Percentiles rank a stretch among this genome's conserved stretches.
Conservation (phyloP, 2,888 invertebrate genomes). For the Patella caerulea region DNA sequence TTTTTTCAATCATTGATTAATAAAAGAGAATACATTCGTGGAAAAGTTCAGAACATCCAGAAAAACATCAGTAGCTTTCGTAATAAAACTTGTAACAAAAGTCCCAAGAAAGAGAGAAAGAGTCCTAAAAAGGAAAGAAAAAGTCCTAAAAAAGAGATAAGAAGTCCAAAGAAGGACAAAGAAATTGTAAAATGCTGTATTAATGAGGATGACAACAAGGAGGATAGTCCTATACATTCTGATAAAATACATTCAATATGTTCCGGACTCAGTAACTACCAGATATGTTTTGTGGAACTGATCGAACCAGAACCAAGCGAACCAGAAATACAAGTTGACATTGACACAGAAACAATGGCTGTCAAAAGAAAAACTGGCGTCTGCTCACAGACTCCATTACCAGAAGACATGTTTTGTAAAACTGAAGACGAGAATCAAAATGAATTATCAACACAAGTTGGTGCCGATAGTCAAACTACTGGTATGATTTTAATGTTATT, state of each 20-base stretch:
- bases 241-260: background rate
- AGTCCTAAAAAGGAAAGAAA: constrained; percentile 2
- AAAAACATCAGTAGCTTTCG: constrained; percentile 18
- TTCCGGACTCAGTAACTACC: constrained; percentile 4
- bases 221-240: background rate
- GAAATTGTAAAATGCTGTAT: background rate
- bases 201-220: background rate
- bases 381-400: background rate
- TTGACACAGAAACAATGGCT: background rate
- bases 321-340: background rate
- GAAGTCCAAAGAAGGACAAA: background rate
- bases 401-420: too few relatives aligned
- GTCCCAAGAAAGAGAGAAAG: background rate
- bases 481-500: too few relatives aligned
- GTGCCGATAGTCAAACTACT: too few relatives aligned
- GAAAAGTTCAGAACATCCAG: constrained; percentile 17
- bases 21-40: constrained; percentile 17
- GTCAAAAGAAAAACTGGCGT: constrained; percentile 3
- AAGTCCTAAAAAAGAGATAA: background rate
- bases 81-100: background rate
- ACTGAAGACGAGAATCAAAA: too few relatives aligned
- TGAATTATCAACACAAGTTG: too few relatives aligned
- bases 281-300: constrained; percentile 5
- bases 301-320: background rate
- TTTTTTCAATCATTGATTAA: constrained; percentile 14